These are phyloP conservation scores for Azemiops feae DNA, from an alignment of 2,113 vertebrate species.

Conservation along the genomic window DNA sequence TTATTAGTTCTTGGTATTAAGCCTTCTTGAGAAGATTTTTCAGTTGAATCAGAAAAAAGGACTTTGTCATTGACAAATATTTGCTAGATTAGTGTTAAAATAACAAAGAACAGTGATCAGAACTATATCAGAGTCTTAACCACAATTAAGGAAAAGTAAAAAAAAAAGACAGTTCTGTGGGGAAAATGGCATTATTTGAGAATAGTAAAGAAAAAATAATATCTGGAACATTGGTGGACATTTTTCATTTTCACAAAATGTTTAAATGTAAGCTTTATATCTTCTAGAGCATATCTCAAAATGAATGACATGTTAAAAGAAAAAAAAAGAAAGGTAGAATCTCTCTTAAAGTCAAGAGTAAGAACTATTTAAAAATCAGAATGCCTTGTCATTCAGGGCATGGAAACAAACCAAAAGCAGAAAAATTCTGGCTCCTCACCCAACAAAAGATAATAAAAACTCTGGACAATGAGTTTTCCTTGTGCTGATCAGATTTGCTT, in stretches of 20 bases:
- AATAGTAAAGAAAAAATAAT: neutral
- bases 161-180: neutral
- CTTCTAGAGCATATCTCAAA: neutral
- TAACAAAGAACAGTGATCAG: neutral
- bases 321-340: neutral
- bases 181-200: neutral
- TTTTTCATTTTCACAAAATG: neutral
- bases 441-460: neutral
- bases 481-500: neutral
- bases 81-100: neutral
- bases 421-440: neutral
- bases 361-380: neutral
- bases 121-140: neutral
- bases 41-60: neutral
- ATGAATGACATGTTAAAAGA: neutral
- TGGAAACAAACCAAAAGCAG: neutral
- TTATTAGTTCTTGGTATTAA: neutral
- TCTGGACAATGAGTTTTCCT: neutral
- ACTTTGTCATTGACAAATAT: neutral
- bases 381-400: neutral
- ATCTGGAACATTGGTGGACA: neutral
- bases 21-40: neutral
- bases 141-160: neutral
- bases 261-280: neutral
- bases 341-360: neutral